Evolutionary conservation across 1,140 invertebrate genomes (phyloP).

Genomic region (Venustaconcha ellipsiformis): DNA sequence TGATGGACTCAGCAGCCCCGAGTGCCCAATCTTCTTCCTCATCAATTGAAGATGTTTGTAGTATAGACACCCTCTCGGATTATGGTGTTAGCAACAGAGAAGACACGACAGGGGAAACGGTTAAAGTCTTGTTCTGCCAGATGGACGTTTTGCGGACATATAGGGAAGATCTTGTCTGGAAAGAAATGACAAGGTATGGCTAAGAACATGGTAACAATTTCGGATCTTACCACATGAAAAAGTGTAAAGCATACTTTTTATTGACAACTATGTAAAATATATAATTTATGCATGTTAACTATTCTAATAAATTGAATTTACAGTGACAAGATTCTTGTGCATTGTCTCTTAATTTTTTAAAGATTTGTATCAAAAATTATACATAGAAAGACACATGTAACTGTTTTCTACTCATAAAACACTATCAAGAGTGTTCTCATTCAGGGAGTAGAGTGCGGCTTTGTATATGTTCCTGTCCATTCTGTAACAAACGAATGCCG

Average conservation of each 20-base stretch:
- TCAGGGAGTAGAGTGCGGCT: too few relatives aligned
- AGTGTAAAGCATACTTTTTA: background rate
- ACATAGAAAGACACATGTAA: background rate
- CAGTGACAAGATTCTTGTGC: background rate
- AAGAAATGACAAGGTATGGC: constrained; percentile 57
- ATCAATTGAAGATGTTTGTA: too few relatives aligned
- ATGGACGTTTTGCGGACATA: constrained; percentile 53
- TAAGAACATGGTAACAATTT: background rate
- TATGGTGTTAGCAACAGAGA: too few relatives aligned
- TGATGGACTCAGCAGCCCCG: too few relatives aligned
- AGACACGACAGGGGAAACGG: too few relatives aligned
- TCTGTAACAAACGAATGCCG: too few relatives aligned
- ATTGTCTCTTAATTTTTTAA: background rate
- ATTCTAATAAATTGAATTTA: background rate
- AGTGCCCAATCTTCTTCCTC: too few relatives aligned
- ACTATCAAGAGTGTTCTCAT: too few relatives aligned
- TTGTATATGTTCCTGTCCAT: too few relatives aligned
- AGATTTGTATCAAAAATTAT: background rate
- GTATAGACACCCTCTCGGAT: too few relatives aligned
- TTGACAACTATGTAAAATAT: background rate
- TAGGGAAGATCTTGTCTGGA: constrained; percentile 51
- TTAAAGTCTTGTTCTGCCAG: constrained; percentile 44
- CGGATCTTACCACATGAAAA: background rate
- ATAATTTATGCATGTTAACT: background rate
- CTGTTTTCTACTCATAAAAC: too few relatives aligned